phyloP scores from a whole-genome alignment of 92 coral and sea anemone genomes.

The Parazoanthus darwini region DNA sequence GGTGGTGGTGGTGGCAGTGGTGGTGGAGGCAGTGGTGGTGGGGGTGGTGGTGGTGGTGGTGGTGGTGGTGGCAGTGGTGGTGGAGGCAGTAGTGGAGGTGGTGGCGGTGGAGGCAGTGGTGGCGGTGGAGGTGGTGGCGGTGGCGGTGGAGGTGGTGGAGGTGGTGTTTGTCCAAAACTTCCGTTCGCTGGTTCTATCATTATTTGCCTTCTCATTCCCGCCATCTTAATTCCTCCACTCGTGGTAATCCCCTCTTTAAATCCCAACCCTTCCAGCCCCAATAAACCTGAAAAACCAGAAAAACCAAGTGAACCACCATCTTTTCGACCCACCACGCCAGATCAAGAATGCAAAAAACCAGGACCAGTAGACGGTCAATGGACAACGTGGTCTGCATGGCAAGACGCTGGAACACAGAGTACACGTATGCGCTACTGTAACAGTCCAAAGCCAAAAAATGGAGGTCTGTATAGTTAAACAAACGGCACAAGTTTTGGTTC shows the following conservation, averaged over 20 bases:
- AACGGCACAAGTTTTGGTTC: no score
- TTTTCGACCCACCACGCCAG: constrained; percentile 27
- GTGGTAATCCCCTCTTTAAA: constrained; percentile 14
- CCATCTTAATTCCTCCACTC: constrained; percentile 37
- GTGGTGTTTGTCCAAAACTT: constrained; percentile 2
- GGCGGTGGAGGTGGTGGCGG: not conserved
- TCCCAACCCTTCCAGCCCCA: constrained; percentile 24
- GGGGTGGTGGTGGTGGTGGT: not conserved
- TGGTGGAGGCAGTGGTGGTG: not conserved
- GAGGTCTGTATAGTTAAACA: constrained; percentile 27
- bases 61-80: not conserved
- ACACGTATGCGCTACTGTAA: constrained; percentile 45
- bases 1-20: not conserved
- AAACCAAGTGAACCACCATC: constrained; percentile 28
- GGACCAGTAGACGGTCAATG: constrained; percentile 44
- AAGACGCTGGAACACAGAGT: constrained; percentile 47
- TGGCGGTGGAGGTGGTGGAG: not conserved
- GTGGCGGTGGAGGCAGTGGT: not conserved
- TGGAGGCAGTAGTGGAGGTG: not conserved
- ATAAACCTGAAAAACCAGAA: not conserved
- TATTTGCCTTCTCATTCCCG: constrained; percentile 33
- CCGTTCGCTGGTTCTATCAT: constrained; percentile 23
- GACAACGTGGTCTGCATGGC: constrained; percentile 49
- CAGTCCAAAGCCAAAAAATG: constrained; percentile 50
- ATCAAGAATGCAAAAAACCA: constrained; percentile 43